Evolutionary conservation across 2,113 vertebrate genomes (phyloP).

Genomic region (Pygoscelis antarcticus): DNA sequence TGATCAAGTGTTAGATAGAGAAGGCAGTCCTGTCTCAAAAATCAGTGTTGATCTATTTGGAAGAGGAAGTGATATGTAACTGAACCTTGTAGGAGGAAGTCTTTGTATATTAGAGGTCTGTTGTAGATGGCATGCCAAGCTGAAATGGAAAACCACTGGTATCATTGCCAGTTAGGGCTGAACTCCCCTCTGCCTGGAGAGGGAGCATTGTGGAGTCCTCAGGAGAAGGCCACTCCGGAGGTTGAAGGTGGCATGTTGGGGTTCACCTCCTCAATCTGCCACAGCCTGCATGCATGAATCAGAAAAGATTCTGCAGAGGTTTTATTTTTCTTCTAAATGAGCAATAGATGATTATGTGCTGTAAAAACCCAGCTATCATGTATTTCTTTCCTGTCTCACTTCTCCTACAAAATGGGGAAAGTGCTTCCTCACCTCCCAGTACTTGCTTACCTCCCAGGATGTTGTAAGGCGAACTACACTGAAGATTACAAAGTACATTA

Average conservation of each 20-base stretch:
- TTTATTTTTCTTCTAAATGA: not conserved
- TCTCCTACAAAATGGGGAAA: not conserved
- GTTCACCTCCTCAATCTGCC: not conserved
- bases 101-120: not conserved
- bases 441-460: not conserved
- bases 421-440: not conserved
- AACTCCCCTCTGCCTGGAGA: not conserved
- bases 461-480: not conserved
- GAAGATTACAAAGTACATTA: not conserved
- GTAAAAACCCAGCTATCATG: not conserved
- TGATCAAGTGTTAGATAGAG: not conserved
- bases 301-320: not conserved
- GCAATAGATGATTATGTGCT: not conserved
- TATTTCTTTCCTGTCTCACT: not conserved
- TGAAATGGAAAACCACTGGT: not conserved
- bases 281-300: not conserved
- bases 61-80: not conserved
- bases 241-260: accelerated
- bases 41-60: not conserved
- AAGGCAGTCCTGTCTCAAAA: not conserved
- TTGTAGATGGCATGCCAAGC: not conserved
- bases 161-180: not conserved
- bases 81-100: not conserved
- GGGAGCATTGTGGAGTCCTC: accelerated
- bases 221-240: not conserved